Evolutionary conservation across 2,888 invertebrate genomes (phyloP).

Genomic region (Dicyrtoma fusca): DNA sequence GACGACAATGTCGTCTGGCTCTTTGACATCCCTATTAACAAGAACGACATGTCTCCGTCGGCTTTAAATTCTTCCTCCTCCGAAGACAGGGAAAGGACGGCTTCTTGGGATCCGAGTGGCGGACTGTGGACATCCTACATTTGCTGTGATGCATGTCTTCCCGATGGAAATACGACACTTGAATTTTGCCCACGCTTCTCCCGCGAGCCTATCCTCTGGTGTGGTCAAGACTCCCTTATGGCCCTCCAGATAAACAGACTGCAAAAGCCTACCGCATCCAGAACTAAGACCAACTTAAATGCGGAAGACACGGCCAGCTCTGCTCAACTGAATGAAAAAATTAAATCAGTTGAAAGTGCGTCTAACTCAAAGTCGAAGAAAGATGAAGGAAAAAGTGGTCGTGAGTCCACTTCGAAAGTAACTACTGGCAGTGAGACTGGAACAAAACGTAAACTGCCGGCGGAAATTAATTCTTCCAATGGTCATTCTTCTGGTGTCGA

Average conservation of each 20-base stretch:
- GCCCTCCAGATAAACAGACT: constrained; percentile 50
- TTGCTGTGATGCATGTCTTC: constrained; percentile 57
- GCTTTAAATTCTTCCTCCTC: background rate
- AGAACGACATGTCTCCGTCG: background rate
- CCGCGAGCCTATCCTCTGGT: constrained; percentile 56
- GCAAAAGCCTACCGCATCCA: background rate
- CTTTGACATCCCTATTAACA: constrained; percentile 43
- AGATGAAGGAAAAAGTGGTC: background rate
- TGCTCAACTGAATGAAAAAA: constrained; percentile 5
- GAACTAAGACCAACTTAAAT: constrained; percentile 5
- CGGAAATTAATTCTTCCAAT: constrained; percentile 26
- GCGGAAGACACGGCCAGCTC: background rate
- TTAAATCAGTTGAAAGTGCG: constrained; percentile 11
- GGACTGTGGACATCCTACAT: constrained; percentile 58
- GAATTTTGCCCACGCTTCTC: constrained; percentile 57
- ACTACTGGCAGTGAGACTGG: background rate
- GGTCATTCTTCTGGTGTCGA: constrained; percentile 9
- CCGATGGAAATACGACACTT: constrained; percentile 51
- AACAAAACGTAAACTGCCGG: background rate
- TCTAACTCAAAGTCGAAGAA: constrained; percentile 1
- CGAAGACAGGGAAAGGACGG: constrained; percentile 11
- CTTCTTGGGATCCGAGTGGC: constrained; percentile 39
- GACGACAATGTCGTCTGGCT: constrained; percentile 54
- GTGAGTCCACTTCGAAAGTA: constrained; percentile 8
- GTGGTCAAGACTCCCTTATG: constrained; percentile 54